These are phyloP conservation scores for Gambusia yucatana DNA, from an alignment of 2,797 vertebrate species.

Conservation along the genomic window DNA sequence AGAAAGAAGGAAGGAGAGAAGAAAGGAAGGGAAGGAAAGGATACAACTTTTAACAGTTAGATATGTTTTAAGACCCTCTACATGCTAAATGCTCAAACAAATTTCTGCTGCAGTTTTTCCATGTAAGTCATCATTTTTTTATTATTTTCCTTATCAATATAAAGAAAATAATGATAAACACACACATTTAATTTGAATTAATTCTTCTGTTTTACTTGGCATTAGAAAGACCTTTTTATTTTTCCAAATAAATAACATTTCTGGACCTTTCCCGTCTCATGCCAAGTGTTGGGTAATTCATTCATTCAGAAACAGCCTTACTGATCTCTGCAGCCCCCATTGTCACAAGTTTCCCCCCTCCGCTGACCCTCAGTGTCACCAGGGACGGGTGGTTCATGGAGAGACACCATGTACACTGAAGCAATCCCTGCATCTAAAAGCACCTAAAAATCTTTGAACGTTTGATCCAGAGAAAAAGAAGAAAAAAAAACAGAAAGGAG, in stretches of 20 bases:
- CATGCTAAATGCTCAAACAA: not conserved
- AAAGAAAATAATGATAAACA: not conserved
- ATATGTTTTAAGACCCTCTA: not conserved
- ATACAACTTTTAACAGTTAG: not conserved
- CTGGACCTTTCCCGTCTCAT: not conserved
- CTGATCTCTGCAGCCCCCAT: constrained; percentile 36
- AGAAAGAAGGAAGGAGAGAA: not conserved
- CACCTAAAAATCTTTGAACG: constrained; percentile 7
- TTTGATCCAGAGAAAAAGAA: not conserved
- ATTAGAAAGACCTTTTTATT: not conserved
- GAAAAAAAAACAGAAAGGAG: not conserved
- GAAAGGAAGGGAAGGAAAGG: not conserved
- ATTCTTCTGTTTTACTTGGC: not conserved
- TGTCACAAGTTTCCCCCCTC: constrained; percentile 55
- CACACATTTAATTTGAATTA: not conserved
- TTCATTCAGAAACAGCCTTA: constrained; percentile 30
- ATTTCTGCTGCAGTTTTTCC: not conserved
- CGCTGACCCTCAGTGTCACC: constrained; percentile 45
- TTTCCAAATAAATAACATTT: not conserved
- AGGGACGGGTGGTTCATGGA: constrained; percentile 31
- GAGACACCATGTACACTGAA: constrained; percentile 16
- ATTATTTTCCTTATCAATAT: not conserved
- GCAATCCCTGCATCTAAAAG: not conserved
- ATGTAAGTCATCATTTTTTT: not conserved
- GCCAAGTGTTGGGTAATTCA: not conserved